Conservation (phyloP, 2,888 invertebrate genomes). For the Ichneumoninae sp. region DNA sequence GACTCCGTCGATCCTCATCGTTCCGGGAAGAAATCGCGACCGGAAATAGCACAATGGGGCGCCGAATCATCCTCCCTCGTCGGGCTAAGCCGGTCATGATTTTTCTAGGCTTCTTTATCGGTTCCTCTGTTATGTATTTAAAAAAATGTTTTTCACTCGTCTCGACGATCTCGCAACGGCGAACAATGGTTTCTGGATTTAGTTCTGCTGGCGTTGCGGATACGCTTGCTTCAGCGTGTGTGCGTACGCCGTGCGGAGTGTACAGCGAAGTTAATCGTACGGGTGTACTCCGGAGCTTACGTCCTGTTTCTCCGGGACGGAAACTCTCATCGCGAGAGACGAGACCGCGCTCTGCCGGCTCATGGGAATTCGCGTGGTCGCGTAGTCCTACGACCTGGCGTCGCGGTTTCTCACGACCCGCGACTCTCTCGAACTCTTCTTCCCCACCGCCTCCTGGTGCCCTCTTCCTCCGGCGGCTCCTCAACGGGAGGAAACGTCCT, state of each 20-base stretch:
- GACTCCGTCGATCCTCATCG: background rate
- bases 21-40: slow-evolving; percentile 32
- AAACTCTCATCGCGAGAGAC: slow-evolving; percentile 52
- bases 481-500: slow-evolving; percentile 39
- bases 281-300: slow-evolving; percentile 1
- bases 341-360: slow-evolving; percentile 40
- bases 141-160: background rate
- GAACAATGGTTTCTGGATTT: slow-evolving; percentile 43
- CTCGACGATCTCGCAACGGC: slow-evolving; percentile 2
- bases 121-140: slow-evolving; percentile 7
- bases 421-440: slow-evolving; percentile 33
- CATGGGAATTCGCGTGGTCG: slow-evolving; percentile 72
- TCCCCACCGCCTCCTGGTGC: slow-evolving; percentile 14
- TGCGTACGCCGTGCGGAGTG: background rate
- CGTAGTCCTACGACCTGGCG: slow-evolving; percentile 73
- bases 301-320: slow-evolving; percentile 45
- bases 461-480: slow-evolving; percentile 29
- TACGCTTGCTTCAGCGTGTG: background rate
- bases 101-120: slow-evolving; percentile 16
- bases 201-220: slow-evolving; percentile 12
- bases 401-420: slow-evolving; percentile 75
- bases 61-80: slow-evolving; percentile 22
- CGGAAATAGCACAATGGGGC: slow-evolving; percentile 46
- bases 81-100: slow-evolving; percentile 13
- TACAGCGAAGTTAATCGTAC: slow-evolving; percentile 34